Evolutionary conservation across 1,140 invertebrate genomes (phyloP).

Genomic region (Diachasmimorpha longicaudata): DNA sequence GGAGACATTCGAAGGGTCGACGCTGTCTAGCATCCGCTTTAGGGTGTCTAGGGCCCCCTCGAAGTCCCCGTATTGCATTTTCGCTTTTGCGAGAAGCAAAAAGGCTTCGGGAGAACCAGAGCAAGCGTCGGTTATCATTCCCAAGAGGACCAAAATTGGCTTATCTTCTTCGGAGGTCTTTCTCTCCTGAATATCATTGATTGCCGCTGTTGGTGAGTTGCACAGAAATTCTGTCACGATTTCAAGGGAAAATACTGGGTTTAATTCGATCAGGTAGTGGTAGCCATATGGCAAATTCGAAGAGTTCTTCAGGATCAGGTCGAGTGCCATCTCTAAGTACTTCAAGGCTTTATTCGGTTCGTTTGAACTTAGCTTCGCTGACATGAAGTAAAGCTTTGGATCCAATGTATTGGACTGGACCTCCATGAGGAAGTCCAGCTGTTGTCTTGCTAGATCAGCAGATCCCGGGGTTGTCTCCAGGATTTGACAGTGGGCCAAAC

Average conservation of each 20-base stretch:
- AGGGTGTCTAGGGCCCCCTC: conserved; percentile 71
- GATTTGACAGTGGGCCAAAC: conserved; percentile 83
- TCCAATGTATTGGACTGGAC: conserved; percentile 71
- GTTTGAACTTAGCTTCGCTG: conserved; percentile 70
- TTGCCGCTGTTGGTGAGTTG: conserved; percentile 55
- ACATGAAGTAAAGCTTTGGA: conserved; percentile 71
- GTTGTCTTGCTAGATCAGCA: conserved; percentile 76
- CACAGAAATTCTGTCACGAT: conserved; percentile 79
- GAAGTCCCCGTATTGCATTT: conserved; percentile 79
- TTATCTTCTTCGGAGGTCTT: conserved; percentile 46
- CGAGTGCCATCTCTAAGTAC: conserved; percentile 75
- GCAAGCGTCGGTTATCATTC: conserved; percentile 78
- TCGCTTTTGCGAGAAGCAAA: conserved; percentile 79
- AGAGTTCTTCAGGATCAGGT: conserved; percentile 71
- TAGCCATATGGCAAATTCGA: conserved; percentile 74
- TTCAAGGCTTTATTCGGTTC: conserved; percentile 67
- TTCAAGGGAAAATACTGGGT: conserved; percentile 86
- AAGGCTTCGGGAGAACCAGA: conserved; percentile 80
- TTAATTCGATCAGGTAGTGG: conserved; percentile 76
- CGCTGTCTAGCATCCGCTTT: conserved; percentile 74
- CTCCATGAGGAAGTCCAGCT: conserved; percentile 86
- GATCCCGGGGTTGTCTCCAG: conserved; percentile 62
- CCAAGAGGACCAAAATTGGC: conserved; percentile 72
- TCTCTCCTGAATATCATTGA: conserved; percentile 31
- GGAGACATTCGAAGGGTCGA: conserved; percentile 78